phyloP scores from a whole-genome alignment of 2,888 invertebrate genomes.

The Perithous albicinctus region DNA sequence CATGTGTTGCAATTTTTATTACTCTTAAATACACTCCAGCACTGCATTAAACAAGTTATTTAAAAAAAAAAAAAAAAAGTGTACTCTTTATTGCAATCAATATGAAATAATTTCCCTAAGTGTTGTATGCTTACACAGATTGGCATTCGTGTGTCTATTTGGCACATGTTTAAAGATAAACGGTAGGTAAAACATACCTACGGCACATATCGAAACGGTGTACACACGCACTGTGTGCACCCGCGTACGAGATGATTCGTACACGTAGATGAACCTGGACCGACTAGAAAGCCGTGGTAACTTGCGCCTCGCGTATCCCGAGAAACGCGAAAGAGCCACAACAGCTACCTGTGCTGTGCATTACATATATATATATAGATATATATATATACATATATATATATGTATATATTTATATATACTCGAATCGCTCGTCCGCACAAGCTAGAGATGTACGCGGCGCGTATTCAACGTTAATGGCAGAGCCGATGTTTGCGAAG shows the following conservation, averaged over 20 bases:
- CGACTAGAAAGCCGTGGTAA: not conserved
- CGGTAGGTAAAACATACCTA: not conserved
- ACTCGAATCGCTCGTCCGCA: constrained; percentile 49
- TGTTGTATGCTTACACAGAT: not conserved
- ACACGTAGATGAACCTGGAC: constrained; percentile 17
- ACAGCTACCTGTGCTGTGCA: constrained; percentile 4
- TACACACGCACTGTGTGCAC: constrained; percentile 16
- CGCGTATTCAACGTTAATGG: constrained; percentile 77
- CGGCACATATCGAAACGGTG: constrained; percentile 29
- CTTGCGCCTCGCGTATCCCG: constrained; percentile 9
- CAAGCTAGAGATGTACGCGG: constrained; percentile 44
- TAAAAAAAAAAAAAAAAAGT: no score
- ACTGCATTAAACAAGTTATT: not conserved
- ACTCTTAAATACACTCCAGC: not conserved
- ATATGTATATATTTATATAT: no score
- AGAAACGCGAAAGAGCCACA: constrained; percentile 37
- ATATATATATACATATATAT: no score
- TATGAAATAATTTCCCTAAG: no score
- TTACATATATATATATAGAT: no score
- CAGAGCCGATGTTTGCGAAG: constrained; percentile 81
- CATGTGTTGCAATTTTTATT: not conserved
- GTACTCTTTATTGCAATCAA: no score
- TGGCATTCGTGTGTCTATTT: constrained; percentile 15
- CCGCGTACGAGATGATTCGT: constrained; percentile 22
- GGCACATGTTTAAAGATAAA: constrained; percentile 28